Evolutionary conservation across 1,140 invertebrate species (phyloP).

Genomic region (Idris sp.): DNA sequence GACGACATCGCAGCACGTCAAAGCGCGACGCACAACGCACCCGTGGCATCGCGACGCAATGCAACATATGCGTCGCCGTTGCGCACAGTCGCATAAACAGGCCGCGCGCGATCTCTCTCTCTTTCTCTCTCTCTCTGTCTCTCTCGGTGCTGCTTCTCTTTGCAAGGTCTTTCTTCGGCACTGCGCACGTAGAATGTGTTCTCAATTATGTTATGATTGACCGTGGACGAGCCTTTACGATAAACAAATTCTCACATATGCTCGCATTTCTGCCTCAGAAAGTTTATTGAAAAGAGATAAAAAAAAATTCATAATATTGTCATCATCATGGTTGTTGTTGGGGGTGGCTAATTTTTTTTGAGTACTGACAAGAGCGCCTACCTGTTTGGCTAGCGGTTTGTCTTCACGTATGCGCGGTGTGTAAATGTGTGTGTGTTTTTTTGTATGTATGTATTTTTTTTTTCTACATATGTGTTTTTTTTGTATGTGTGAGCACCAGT

Average conservation of each 20-base stretch:
- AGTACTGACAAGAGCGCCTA: constrained; percentile 42
- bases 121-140: constrained; percentile 14
- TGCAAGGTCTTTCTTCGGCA: constrained; percentile 61
- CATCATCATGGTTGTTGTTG: background rate
- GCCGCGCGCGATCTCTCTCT: constrained; percentile 27
- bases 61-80: constrained; percentile 67
- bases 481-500: constrained; percentile 42
- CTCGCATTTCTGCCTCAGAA: background rate
- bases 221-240: constrained; percentile 40
- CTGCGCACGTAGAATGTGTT: constrained; percentile 52
- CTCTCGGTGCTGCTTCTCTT: constrained; percentile 37
- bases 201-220: constrained; percentile 55
- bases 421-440: constrained; percentile 26
- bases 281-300: background rate
- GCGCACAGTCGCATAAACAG: constrained; percentile 60
- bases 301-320: constrained; percentile 5
- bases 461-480: too few species aligned
- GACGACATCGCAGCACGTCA: constrained; percentile 38
- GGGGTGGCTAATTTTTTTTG: too few species aligned
- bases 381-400: constrained; percentile 45
- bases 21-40: constrained; percentile 52
- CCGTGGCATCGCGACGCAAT: constrained; percentile 15
- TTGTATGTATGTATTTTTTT: constrained; percentile 17
- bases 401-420: constrained; percentile 25
- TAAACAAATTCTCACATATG: constrained; percentile 39